A percentile compares a stretch with the other conserved stretches of the same genome.
Conservation (phyloP, 2,888 invertebrate genomes). For the Drymonia ruficornis region DNA sequence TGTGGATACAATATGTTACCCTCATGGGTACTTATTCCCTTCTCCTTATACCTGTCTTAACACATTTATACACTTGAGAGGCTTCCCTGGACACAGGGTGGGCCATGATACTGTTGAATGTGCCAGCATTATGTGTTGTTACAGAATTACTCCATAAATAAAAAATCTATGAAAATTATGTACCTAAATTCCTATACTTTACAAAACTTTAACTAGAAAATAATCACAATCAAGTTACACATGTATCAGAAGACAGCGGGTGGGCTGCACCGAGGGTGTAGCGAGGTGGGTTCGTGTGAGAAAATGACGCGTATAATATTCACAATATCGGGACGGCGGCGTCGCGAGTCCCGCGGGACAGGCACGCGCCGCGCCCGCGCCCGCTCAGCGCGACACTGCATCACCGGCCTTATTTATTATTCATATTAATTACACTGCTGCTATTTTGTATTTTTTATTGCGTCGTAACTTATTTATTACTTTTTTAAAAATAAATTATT, state of each 20-base stretch:
- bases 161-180: too few species aligned
- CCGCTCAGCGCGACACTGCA: conserved; percentile 47
- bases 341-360: conserved; percentile 53
- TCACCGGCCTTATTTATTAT: conserved; percentile 71
- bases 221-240: conserved; percentile 21
- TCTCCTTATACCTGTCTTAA: too few species aligned
- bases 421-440: conserved; percentile 68
- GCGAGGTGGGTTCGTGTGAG: conserved; percentile 61
- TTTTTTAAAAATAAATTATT: conserved; percentile 8
- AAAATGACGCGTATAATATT: conserved; percentile 73
- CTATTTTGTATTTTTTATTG: conserved; percentile 55
- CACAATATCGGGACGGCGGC: conserved; percentile 62
- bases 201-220: conserved; percentile 9
- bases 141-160: too few species aligned
- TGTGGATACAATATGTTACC: too few species aligned
- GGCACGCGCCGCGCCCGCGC: conserved; percentile 50
- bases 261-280: conserved; percentile 45
- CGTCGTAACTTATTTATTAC: conserved; percentile 36
- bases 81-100: too few species aligned
- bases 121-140: too few species aligned
- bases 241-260: conserved; percentile 42
- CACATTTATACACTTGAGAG: too few species aligned
- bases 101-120: too few species aligned
- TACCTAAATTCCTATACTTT: too few species aligned
- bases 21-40: too few species aligned